A percentile compares a stretch with the other conserved stretches of the same genome.
These are phyloP conservation scores for Carollia perspicillata DNA, from an alignment of 2,113 vertebrate species.

Conservation along the genomic window DNA sequence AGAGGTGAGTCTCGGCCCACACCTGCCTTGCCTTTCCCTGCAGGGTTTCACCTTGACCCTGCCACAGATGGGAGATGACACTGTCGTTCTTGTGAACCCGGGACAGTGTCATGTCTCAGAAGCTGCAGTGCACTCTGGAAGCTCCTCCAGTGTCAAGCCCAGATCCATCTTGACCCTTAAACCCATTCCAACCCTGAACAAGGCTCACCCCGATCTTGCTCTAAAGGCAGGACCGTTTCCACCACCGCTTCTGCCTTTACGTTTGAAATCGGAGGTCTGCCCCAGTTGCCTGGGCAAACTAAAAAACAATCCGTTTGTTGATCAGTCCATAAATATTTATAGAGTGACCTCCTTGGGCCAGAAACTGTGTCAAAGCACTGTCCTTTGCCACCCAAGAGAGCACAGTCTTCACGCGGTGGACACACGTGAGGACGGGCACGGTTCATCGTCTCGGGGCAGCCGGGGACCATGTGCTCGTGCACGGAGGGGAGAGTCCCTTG, in stretches of 20 bases:
- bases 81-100: background rate
- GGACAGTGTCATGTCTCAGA: background rate
- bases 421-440: background rate
- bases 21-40: background rate
- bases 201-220: background rate
- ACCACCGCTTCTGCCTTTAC: background rate
- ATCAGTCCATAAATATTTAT: background rate
- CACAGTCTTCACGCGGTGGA: background rate
- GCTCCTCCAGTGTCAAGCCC: background rate
- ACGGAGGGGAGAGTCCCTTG: background rate
- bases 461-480: accelerated
- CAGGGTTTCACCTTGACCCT: background rate
- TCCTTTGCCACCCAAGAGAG: background rate
- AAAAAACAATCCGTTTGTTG: background rate
- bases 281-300: background rate
- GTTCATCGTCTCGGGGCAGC: background rate
- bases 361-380: background rate
- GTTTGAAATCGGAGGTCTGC: background rate
- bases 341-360: background rate
- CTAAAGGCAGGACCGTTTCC: background rate
- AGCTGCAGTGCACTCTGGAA: background rate
- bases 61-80: background rate
- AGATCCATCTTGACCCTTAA: background rate
- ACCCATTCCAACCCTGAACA: background rate
- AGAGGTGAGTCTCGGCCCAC: background rate